A percentile compares a stretch with the other conserved stretches of the same genome.
Conservation (phyloP, 2,797 vertebrate genomes). For the Phrynocephalus forsythii region DNA sequence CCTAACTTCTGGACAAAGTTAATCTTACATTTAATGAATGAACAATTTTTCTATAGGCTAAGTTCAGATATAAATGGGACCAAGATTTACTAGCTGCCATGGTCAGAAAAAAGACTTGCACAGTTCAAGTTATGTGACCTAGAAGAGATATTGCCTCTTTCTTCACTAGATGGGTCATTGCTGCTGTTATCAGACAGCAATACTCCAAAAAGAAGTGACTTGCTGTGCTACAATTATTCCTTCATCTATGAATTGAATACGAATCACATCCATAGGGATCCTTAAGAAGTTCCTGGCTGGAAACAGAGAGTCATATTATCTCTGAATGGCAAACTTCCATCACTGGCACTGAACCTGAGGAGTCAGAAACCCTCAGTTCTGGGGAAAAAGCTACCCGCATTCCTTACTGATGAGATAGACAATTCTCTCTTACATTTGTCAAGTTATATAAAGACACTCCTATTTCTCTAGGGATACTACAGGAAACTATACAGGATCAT, state of each 20-base stretch:
- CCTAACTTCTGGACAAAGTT: background rate
- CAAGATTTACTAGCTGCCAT: background rate
- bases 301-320: background rate
- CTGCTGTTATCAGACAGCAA: background rate
- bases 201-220: background rate
- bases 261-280: background rate
- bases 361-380: background rate
- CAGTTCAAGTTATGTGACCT: background rate
- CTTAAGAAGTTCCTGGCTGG: background rate
- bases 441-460: background rate
- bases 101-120: background rate
- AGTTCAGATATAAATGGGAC: background rate
- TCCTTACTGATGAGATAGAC: background rate
- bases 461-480: background rate
- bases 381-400: background rate
- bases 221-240: background rate
- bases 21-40: background rate
- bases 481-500: background rate
- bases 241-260: background rate
- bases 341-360: background rate
- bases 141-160: background rate
- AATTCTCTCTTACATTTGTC: background rate
- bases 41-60: background rate
- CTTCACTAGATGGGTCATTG: background rate
- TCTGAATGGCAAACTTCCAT: background rate